A percentile compares a stretch with the other conserved stretches of the same genome.
Conservation (phyloP, 2,113 vertebrate species). For the Lipophrys pholis region DNA sequence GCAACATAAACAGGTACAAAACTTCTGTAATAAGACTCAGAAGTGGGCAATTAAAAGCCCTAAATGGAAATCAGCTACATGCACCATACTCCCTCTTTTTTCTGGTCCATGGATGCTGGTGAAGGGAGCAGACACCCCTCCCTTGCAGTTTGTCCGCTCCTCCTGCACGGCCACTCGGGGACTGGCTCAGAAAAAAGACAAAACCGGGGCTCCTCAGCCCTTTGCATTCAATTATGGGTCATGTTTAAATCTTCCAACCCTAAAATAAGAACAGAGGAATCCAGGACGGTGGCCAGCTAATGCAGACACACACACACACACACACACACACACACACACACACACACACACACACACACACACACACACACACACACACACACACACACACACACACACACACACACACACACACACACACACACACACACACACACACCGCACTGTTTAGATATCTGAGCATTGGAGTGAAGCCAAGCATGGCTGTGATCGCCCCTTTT, state of each 20-base stretch:
- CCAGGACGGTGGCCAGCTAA: constrained; percentile 44
- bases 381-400: constrained; percentile 22
- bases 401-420: constrained; percentile 46
- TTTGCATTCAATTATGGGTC: constrained; percentile 68
- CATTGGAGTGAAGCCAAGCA: constrained; percentile 63
- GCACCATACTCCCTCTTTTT: constrained; percentile 47
- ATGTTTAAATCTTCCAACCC: constrained; percentile 62
- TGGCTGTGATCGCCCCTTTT: constrained; percentile 48
- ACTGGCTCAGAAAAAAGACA: constrained; percentile 36
- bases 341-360: constrained; percentile 39
- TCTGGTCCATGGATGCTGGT: constrained; percentile 37
- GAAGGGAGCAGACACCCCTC: constrained; percentile 45
- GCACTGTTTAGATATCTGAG: constrained; percentile 51
- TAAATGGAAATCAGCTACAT: constrained; percentile 76
- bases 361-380: constrained; percentile 41
- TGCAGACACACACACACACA: constrained; percentile 48
- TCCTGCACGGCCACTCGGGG: constrained; percentile 49
- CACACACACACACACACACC: constrained; percentile 22
- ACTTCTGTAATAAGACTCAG: constrained; percentile 67
- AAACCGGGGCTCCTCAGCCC: constrained; percentile 28
- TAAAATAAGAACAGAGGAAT: constrained; percentile 61
- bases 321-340: constrained; percentile 16
- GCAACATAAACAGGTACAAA: constrained; percentile 75
- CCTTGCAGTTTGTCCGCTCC: constrained; percentile 31
- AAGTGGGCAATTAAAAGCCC: constrained; percentile 80